phyloP scores from a whole-genome alignment of 2,113 vertebrate species.

The Scortum barcoo region DNA sequence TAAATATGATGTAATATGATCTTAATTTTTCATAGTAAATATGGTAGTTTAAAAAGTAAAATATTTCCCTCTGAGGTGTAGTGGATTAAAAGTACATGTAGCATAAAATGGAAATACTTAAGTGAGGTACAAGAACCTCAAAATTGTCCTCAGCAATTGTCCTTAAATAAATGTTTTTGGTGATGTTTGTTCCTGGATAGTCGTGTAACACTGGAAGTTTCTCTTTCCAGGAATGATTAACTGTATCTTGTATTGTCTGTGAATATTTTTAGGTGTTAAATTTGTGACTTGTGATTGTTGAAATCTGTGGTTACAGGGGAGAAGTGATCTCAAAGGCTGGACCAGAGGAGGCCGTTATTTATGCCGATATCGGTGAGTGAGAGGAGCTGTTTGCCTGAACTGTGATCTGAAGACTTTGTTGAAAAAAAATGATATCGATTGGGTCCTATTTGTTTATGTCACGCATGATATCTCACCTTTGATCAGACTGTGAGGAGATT shows the following conservation, averaged over 20 bases:
- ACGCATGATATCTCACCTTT: too few relatives aligned
- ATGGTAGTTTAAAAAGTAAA: not conserved
- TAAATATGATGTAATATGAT: too few relatives aligned
- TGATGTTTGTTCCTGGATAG: not conserved
- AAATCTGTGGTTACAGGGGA: constrained; percentile 88
- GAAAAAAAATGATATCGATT: too few relatives aligned
- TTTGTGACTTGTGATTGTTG: not conserved
- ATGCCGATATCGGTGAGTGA: constrained; percentile 93
- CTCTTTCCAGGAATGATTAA: not conserved
- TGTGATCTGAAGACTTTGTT: too few relatives aligned
- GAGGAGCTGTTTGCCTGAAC: not conserved
- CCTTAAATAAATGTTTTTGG: not conserved
- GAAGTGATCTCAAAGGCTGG: constrained; percentile 92
- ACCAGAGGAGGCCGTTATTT: constrained; percentile 88
- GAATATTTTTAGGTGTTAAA: not conserved
- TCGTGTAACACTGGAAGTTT: not conserved
- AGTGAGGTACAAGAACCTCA: not conserved
- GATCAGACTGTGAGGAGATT: too few relatives aligned
- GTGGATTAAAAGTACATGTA: too few relatives aligned
- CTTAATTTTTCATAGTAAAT: not conserved
- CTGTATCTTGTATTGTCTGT: not conserved
- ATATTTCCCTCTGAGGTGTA: not conserved
- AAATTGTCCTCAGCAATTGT: not conserved
- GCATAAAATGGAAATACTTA: not conserved
- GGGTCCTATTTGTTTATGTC: too few relatives aligned